These are phyloP conservation scores for Caenorhabditis uteleia DNA, from an alignment of 2,888 invertebrate genomes.

Conservation along the genomic window DNA sequence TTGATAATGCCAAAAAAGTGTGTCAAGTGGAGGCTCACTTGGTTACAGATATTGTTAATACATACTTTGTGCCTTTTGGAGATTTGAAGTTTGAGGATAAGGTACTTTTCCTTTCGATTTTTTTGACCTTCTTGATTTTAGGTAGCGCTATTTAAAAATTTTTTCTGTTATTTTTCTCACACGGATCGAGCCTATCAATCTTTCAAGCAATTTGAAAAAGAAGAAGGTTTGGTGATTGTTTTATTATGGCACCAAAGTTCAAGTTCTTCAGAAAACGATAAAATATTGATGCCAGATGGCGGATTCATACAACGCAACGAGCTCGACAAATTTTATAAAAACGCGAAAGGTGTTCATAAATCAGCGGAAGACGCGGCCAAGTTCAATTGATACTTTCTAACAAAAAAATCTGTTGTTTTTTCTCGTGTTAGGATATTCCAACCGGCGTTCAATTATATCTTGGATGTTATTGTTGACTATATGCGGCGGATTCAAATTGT, in stretches of 20 bases:
- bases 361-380: conserved; percentile 59
- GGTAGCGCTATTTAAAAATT: conserved; percentile 61
- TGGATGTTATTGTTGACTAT: conserved; percentile 61
- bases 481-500: conserved; percentile 59
- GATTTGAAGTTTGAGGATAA: conserved; percentile 55
- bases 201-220: conserved; percentile 56
- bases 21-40: conserved; percentile 63
- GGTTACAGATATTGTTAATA: conserved; percentile 62
- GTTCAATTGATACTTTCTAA: conserved; percentile 19
- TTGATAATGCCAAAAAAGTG: conserved; percentile 59
- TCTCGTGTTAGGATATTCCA: conserved; percentile 63
- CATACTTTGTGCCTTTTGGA: conserved; percentile 60
- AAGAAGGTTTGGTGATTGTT: conserved; percentile 26
- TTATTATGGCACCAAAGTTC: too few relatives aligned
- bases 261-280: conserved; percentile 52
- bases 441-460: conserved; percentile 59
- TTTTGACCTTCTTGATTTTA: conserved; percentile 15
- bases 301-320: conserved; percentile 60
- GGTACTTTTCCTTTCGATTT: conserved; percentile 29
- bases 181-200: conserved; percentile 63
- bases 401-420: conserved; percentile 6
- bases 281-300: conserved; percentile 64
- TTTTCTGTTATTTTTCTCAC: conserved; percentile 65
- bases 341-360: conserved; percentile 54
- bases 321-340: conserved; percentile 60